Evolutionary conservation across 2,113 vertebrate species (phyloP).

Genomic region (Nycticorax nycticorax): DNA sequence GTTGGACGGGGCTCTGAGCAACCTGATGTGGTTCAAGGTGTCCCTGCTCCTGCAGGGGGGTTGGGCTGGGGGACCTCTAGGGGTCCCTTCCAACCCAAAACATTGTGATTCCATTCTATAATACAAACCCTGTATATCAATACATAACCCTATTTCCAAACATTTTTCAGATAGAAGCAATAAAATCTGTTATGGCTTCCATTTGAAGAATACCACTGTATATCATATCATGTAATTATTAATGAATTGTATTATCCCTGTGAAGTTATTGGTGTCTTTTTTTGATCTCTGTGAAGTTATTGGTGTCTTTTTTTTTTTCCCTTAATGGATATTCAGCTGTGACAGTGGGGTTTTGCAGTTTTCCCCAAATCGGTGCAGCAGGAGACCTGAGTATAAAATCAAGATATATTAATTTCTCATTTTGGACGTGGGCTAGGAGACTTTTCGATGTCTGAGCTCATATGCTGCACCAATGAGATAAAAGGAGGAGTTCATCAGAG

Average conservation of each 20-base stretch:
- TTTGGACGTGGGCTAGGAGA: not conserved
- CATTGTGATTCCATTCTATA: too few species aligned
- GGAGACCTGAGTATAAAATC: not conserved
- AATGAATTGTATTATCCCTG: not conserved
- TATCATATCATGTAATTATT: not conserved
- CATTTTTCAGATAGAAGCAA: not conserved
- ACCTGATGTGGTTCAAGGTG: too few species aligned
- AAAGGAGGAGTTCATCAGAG: constrained; percentile 45
- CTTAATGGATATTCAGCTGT: not conserved
- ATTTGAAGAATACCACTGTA: not conserved
- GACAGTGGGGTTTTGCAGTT: not conserved
- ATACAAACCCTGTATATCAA: not conserved
- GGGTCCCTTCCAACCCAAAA: too few species aligned
- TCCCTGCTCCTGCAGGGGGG: too few species aligned
- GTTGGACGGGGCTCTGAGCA: too few species aligned
- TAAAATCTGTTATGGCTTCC: not conserved
- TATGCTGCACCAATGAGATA: constrained; percentile 39
- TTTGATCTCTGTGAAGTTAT: not conserved
- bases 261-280: not conserved
- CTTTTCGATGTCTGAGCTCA: not conserved
- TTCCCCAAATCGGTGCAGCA: not conserved
- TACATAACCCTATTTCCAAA: not conserved
- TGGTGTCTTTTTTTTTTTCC: not conserved
- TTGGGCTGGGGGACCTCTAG: too few species aligned
- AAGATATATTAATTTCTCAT: constrained; percentile 21